phyloP scores from a whole-genome alignment of 2,888 invertebrate genomes.

The Bimastos eiseni region DNA sequence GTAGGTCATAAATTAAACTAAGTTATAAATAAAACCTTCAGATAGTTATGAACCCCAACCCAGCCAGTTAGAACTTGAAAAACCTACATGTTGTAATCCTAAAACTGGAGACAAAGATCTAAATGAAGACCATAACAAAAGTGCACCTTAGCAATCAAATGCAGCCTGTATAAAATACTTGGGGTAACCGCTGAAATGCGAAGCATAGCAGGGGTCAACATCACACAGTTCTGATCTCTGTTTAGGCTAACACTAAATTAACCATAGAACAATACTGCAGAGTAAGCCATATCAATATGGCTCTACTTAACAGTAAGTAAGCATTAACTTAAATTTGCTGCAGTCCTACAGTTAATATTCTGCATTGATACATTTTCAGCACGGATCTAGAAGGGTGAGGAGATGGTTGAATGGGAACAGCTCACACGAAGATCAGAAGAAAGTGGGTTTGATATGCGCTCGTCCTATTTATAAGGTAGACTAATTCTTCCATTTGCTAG shows the following conservation, averaged over 20 bases:
- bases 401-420: too few relatives aligned
- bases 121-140: not conserved
- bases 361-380: not conserved
- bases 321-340: not conserved
- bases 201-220: not conserved
- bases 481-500: too few relatives aligned
- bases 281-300: not conserved
- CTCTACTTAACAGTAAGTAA: not conserved
- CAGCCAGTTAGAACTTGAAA: too few relatives aligned
- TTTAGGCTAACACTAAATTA: not conserved
- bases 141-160: not conserved
- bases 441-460: too few relatives aligned
- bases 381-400: too few relatives aligned
- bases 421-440: too few relatives aligned
- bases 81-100: too few relatives aligned
- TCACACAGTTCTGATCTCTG: not conserved
- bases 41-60: not conserved
- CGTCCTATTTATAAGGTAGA: too few relatives aligned
- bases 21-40: not conserved
- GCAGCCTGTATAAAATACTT: not conserved
- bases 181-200: not conserved
- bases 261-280: not conserved
- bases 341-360: not conserved
- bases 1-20: too few relatives aligned
- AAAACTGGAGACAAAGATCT: not conserved